Evolutionary conservation across 2,888 invertebrate genomes (phyloP).

Genomic region (Calephelis perditalis): DNA sequence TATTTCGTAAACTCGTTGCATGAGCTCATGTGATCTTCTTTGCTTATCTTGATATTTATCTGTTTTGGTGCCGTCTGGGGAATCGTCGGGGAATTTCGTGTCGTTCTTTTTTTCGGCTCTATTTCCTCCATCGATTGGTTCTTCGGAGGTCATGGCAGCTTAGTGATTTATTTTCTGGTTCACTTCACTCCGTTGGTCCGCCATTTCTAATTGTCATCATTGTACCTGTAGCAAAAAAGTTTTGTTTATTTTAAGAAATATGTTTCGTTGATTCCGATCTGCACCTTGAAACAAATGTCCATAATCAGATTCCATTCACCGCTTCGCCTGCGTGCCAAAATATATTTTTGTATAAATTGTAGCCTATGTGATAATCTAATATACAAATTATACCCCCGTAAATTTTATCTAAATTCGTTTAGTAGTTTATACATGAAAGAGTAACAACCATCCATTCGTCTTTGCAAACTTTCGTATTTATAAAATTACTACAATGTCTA

Average conservation of each 20-base stretch:
- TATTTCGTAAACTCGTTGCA: conserved; percentile 70
- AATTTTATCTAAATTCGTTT: too few species aligned
- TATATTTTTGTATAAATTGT: too few species aligned
- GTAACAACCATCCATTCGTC: too few species aligned
- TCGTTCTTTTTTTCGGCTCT: conserved; percentile 54
- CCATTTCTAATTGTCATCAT: conserved; percentile 19
- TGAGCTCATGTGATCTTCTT: conserved; percentile 57
- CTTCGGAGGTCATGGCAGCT: conserved; percentile 69
- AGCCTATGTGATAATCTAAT: too few species aligned
- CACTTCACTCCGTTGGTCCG: conserved; percentile 21
- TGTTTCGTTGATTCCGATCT: too few species aligned
- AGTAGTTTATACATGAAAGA: too few species aligned
- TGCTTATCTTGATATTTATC: conserved; percentile 45
- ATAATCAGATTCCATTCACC: too few species aligned
- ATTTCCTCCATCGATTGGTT: conserved; percentile 60
- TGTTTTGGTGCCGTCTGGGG: conserved; percentile 46
- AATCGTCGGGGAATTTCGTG: conserved; percentile 49
- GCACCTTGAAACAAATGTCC: too few species aligned
- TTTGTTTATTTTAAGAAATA: not conserved
- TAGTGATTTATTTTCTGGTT: conserved; percentile 36
- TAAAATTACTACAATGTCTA: too few species aligned
- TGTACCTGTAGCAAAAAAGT: conserved; percentile 25
- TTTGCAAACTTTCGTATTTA: too few species aligned
- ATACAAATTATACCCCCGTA: too few species aligned
- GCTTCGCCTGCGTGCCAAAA: too few species aligned